Conservation (phyloP, 1,140 invertebrate genomes). For the Drosophila ficusphila region DNA sequence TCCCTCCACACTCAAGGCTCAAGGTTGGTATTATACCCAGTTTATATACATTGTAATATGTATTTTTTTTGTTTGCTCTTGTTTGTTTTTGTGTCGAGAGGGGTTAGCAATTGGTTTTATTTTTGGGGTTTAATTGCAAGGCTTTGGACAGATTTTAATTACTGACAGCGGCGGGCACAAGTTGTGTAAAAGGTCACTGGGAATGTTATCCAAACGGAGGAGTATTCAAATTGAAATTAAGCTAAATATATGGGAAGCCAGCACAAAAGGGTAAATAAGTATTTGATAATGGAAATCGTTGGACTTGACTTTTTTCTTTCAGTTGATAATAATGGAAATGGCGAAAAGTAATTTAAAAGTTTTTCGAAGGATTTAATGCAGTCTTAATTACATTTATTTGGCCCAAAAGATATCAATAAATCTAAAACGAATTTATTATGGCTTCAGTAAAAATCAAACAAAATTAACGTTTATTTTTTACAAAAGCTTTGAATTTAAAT, state of each 20-base stretch:
- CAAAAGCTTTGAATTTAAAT: background rate
- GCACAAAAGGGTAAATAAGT: conserved; percentile 13
- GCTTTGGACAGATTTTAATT: conserved; percentile 55
- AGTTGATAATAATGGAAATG: conserved; percentile 26
- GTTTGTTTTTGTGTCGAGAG: conserved; percentile 25
- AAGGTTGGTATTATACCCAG: conserved; percentile 39
- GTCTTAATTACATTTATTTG: conserved; percentile 19
- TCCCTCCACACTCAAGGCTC: conserved; percentile 33
- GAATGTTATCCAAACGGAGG: conserved; percentile 33
- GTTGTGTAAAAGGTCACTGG: conserved; percentile 32
- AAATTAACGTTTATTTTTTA: background rate
- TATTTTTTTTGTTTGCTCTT: conserved; percentile 6
- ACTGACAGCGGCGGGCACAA: conserved; percentile 32
- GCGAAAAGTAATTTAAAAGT: background rate
- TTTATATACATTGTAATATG: conserved; percentile 39
- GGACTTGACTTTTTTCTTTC: background rate
- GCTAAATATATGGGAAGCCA: conserved; percentile 14
- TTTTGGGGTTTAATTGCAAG: conserved; percentile 53
- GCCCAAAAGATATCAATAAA: conserved; percentile 9
- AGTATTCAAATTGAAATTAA: conserved; percentile 48
- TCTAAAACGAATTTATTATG: background rate
- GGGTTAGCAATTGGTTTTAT: conserved; percentile 46
- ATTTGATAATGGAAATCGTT: conserved; percentile 29
- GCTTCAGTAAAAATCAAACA: background rate
- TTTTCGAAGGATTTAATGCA: conserved; percentile 10